Evolutionary conservation across 2,113 vertebrate genomes (phyloP), one percentile per base, ranked within the genome.

Genomic region (Pontoporia blainvillei): DNA sequence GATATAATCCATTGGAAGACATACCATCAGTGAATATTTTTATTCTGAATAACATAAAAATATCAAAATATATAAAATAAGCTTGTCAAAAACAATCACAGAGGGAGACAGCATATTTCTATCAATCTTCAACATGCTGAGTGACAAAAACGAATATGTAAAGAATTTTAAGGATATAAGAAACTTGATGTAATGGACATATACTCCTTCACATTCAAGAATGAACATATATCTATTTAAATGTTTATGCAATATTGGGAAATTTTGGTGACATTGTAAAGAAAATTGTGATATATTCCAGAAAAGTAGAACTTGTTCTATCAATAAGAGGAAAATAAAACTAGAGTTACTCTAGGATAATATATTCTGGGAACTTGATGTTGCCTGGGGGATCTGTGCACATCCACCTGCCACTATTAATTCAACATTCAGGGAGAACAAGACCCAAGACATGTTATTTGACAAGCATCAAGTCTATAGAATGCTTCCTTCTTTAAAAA

Each of bases 31-130:
- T 83, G 52, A 61, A 34, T 92, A 79, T 95, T 92, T 73, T 91
- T 90, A 78, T 94, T 91, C 73, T 69, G 18, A 83, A 66, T 91
- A 91, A 57, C 21, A 54, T 54, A 89, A 92, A 92, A 92, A 82
- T 54, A 90, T 73, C 21, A 86, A 83, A 85, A 27, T 61, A 54
- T 52, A 34, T 34, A 21, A 72, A 96, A 86, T 84, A 90, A 95
- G 83, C 69, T 62, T 89, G 29, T 20, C 44, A 62, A 86, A 86
- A 86, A 57, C 10, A 87, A 54, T 66, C 79, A 59, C 4, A 67
- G 27, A 87, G 17, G 73, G 18, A 81, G 13, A 83, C 11, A 64
- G 18, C 8, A 11, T 81, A 71, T 46, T 14, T 71, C 18, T 71
- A 21, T 85, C 57, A 87, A 29, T 90, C 76, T 91, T 82, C 18